phyloP scores from a whole-genome alignment of 2,113 vertebrate species.

The Myotis brandtii region DNA sequence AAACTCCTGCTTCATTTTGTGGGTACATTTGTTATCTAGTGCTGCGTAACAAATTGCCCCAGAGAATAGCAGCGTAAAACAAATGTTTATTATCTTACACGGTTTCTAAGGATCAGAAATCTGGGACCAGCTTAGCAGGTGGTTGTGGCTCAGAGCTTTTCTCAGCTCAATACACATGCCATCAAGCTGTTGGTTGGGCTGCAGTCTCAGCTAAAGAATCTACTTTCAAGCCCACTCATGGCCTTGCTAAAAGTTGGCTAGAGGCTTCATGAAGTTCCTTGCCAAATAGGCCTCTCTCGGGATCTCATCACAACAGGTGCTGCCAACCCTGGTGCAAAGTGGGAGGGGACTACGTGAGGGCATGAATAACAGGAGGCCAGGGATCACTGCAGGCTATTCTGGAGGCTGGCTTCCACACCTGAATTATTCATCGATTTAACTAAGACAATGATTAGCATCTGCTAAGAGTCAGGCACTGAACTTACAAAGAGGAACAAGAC shows the following conservation, averaged over 20 bases:
- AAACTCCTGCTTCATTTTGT: not conserved
- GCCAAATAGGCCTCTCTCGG: not conserved
- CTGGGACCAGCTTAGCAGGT: not conserved
- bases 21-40: not conserved
- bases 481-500: not conserved
- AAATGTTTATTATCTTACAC: not conserved
- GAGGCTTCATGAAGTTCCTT: not conserved
- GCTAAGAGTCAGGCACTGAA: not conserved
- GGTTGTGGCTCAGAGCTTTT: not conserved
- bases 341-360: not conserved
- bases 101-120: constrained; percentile 24
- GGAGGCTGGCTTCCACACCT: not conserved
- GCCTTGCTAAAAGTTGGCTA: not conserved
- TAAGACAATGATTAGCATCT: not conserved
- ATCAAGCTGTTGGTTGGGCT: too few species aligned
- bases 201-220: not conserved
- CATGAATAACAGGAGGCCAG: not conserved
- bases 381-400: not conserved
- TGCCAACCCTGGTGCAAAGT: not conserved
- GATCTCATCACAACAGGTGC: not conserved
- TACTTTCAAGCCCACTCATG: not conserved
- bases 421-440: not conserved
- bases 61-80: not conserved
- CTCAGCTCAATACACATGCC: not conserved
- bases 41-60: not conserved